Percentiles rank a stretch among this genome's conserved stretches.
phyloP scores from a whole-genome alignment of 2,888 invertebrate genomes.

The Cordilura impudica region DNA sequence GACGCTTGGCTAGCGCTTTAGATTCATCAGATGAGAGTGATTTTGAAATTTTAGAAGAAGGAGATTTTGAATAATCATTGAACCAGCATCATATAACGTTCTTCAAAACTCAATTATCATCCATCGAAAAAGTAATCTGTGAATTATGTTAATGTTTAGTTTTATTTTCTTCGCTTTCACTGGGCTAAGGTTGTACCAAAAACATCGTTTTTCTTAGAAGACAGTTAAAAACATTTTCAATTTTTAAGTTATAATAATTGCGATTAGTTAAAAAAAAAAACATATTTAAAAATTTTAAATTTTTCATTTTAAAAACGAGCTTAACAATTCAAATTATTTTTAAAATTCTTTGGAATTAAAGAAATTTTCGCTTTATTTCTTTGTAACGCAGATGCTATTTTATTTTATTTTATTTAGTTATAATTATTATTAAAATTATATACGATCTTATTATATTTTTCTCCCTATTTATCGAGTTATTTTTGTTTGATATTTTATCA shows the following conservation, averaged over 20 bases:
- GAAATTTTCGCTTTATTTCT: no score
- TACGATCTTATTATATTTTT: not conserved
- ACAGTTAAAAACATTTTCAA: no score
- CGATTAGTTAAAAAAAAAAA: no score
- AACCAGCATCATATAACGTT: not conserved
- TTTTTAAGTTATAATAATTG: not conserved
- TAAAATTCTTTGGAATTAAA: not conserved
- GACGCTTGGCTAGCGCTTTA: slow-evolving; percentile 66
- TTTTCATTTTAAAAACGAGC: no score
- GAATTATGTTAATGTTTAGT: slow-evolving; percentile 15
- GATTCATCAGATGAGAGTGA: slow-evolving; percentile 77
- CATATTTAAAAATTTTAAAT: no score
- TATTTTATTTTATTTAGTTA: not conserved
- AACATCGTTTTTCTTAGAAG: not conserved
- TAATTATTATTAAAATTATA: not conserved
- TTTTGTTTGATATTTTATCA: not conserved
- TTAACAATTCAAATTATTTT: no score
- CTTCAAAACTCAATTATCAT: slow-evolving; percentile 23
- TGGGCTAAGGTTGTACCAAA: slow-evolving; percentile 15
- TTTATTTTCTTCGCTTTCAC: slow-evolving; percentile 9
- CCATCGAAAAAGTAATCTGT: slow-evolving; percentile 33
- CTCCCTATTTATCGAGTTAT: slow-evolving; percentile 4
- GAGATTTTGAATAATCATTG: slow-evolving; percentile 72
- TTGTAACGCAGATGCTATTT: slow-evolving; percentile 32
- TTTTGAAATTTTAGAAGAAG: slow-evolving; percentile 76